Conservation (phyloP, 2,888 invertebrate genomes). For the Ormyrus thymus region DNA sequence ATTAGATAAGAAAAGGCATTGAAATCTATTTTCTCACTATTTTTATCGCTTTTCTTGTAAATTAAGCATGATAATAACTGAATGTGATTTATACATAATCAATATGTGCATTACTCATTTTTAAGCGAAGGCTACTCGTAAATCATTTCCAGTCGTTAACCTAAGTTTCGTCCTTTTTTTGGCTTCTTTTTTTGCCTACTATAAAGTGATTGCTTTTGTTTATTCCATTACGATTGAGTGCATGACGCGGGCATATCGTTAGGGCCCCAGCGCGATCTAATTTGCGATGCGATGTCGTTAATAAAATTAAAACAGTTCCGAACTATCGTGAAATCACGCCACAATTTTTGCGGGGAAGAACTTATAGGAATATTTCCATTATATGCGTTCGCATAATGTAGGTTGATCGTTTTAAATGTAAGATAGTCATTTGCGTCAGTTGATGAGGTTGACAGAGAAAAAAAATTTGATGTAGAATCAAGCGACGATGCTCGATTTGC, state of each 20-base stretch:
- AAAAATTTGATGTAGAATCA: slow-evolving; percentile 23
- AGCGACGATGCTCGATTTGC: slow-evolving; percentile 12
- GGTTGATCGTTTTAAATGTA: background rate
- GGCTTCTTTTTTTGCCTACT: background rate
- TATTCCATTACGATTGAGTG: background rate
- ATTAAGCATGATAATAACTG: background rate
- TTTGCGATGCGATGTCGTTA: background rate
- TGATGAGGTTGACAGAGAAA: slow-evolving; percentile 4
- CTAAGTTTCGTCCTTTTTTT: slow-evolving; percentile 8
- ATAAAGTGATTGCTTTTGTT: background rate
- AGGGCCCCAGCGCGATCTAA: background rate
- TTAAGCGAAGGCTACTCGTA: slow-evolving; percentile 18
- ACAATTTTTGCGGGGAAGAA: no score
- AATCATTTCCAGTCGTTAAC: slow-evolving; percentile 15
- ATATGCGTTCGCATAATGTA: background rate
- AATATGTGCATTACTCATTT: slow-evolving; percentile 31
- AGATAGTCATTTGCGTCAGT: slow-evolving; percentile 32
- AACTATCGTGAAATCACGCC: no score
- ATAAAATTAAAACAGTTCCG: no score
- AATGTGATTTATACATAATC: slow-evolving; percentile 1
- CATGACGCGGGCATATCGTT: background rate
- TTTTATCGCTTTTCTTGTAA: background rate
- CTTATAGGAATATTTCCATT: slow-evolving; percentile 2
- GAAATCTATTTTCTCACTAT: background rate
- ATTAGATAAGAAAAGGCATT: background rate